Evolutionary conservation across 2,888 invertebrate genomes (phyloP).

Genomic region (Pocota personata): DNA sequence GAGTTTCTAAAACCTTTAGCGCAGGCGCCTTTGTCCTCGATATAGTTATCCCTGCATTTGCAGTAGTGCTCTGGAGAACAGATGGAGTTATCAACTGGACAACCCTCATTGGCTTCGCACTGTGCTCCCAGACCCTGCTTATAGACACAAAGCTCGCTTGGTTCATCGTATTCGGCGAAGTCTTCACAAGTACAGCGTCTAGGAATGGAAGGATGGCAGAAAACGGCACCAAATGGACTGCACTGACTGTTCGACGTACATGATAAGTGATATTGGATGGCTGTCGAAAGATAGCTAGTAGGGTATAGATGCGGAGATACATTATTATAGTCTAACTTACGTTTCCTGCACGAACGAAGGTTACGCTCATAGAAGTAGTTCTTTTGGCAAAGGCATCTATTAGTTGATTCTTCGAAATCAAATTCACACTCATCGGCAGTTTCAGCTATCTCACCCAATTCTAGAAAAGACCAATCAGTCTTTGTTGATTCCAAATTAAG

Average conservation of each 20-base stretch:
- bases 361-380: constrained; percentile 80
- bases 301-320: neutral
- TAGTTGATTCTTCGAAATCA: constrained; percentile 78
- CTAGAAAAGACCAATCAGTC: constrained; percentile 71
- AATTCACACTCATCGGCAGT: constrained; percentile 80
- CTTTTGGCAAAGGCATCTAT: constrained; percentile 81
- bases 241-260: constrained; percentile 82
- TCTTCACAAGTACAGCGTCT: constrained; percentile 80
- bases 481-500: neutral
- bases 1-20: constrained; percentile 76
- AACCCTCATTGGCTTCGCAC: constrained; percentile 79
- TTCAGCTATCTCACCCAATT: constrained; percentile 81
- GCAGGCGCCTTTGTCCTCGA: constrained; percentile 78
- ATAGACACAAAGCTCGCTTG: constrained; percentile 79
- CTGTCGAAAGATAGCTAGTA: constrained; percentile 62
- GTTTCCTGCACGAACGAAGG: constrained; percentile 81
- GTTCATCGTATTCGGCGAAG: constrained; percentile 80
- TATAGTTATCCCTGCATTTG: constrained; percentile 78
- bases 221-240: constrained; percentile 81
- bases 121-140: constrained; percentile 80
- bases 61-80: constrained; percentile 79
- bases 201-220: constrained; percentile 77
- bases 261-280: constrained; percentile 79
- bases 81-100: constrained; percentile 78
- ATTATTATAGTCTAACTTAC: constrained; percentile 75